Evolutionary conservation across 2,888 invertebrate genomes (phyloP).

Genomic region (Coenonympha arcania): DNA sequence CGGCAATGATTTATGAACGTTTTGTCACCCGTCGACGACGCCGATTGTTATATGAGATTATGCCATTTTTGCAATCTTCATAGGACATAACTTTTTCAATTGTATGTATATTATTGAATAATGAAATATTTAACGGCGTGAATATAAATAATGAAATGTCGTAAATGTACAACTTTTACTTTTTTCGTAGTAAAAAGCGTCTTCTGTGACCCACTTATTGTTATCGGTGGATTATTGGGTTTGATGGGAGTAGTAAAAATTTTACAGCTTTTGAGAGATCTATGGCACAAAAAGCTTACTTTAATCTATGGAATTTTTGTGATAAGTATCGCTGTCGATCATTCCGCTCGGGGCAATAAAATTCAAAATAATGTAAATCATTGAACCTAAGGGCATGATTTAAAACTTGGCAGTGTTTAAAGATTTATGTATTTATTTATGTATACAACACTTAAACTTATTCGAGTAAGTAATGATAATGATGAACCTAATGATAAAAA

Average conservation of each 20-base stretch:
- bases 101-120: constrained; percentile 8
- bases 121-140: background rate
- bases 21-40: constrained; percentile 48
- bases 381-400: background rate
- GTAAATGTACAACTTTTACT: constrained; percentile 8
- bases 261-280: constrained; percentile 1
- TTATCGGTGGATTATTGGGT: constrained; percentile 8
- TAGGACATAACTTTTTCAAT: constrained; percentile 10
- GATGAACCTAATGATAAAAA: too few species aligned
- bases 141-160: constrained; percentile 6
- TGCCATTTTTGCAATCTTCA: constrained; percentile 16
- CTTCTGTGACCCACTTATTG: constrained; percentile 10
- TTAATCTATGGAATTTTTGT: background rate
- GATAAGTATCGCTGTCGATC: background rate
- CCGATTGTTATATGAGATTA: constrained; percentile 15
- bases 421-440: too few species aligned
- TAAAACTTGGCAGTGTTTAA: too few species aligned
- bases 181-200: background rate
- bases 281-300: background rate
- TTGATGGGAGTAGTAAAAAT: background rate
- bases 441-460: too few species aligned
- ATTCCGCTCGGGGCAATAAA: background rate
- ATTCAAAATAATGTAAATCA: background rate
- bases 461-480: too few species aligned
- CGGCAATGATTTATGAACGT: constrained; percentile 55